A percentile compares a stretch with the other conserved stretches of the same genome.
Evolutionary conservation across 2,888 invertebrate species (phyloP).

Genomic region (Arge pagana): DNA sequence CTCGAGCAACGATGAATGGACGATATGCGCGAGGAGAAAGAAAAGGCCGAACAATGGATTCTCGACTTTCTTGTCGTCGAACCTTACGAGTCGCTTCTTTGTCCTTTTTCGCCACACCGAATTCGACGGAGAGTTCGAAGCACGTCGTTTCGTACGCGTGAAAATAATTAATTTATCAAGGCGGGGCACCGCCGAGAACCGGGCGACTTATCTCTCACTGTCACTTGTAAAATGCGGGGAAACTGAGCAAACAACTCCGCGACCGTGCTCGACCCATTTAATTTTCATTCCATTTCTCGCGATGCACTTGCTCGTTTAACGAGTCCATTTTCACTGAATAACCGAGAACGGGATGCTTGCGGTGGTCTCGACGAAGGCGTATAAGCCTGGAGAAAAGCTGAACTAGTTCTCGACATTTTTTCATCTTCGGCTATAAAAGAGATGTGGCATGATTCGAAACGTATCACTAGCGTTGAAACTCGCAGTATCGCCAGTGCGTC

Average conservation of each 20-base stretch:
- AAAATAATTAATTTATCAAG: no score
- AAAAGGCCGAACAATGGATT: no score
- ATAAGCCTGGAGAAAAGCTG: conserved; percentile 50
- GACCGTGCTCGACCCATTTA: conserved; percentile 13
- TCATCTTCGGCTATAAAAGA: conserved; percentile 52
- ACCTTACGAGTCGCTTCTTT: no score
- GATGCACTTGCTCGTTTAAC: conserved; percentile 18
- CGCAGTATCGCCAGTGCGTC: conserved; percentile 9
- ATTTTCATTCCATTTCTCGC: conserved; percentile 18
- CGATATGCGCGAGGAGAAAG: no score
- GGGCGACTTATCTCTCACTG: no score
- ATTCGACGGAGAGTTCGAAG: no score
- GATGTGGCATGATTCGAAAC: conserved; percentile 52
- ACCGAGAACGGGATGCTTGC: conserved; percentile 25
- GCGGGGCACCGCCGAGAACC: no score
- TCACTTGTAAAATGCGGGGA: conserved; percentile 19
- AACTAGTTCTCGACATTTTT: conserved; percentile 56
- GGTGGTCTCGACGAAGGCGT: conserved; percentile 23
- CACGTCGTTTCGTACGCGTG: no score
- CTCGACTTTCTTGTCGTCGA: no score
- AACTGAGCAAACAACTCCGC: conserved; percentile 7
- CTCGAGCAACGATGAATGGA: no score
- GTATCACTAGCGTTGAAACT: conserved; percentile 44
- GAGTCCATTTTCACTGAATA: conserved; percentile 38
- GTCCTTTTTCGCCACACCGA: no score